Base-by-base conservation (phyloP, 2,113 vertebrate genomes). In the Heterochromis multidens region DNA sequence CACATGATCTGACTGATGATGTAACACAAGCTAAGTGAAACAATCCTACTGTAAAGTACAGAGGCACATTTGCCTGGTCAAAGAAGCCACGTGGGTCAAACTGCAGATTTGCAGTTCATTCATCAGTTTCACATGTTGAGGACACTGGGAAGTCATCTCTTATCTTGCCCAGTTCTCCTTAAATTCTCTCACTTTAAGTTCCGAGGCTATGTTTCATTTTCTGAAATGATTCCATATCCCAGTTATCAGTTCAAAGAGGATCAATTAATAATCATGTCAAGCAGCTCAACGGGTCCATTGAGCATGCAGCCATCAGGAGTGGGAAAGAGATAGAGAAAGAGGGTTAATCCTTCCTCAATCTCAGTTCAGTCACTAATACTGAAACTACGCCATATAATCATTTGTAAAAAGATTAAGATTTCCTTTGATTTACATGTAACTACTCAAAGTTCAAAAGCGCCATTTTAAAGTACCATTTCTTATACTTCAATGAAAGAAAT, bases 1-100 rank as follows among this genome's bases (percentile, higher is more conserved):
- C 90, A 86, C 85, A 40, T 89, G 88, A 81, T 56, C 72, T 72
- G 14, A 79, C 76, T 82, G 85, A 92, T 94, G 91, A 94, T 91
- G 90, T 91, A 94, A 94, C 82, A 78, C 76, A 10, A 35, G 74
- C 90, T 62, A 63, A 79, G 81, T 46, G n/a, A 90, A 91, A 82
- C 84, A 87, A 87, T 81, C 79, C 86, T 59, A 60, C 87, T 86
- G 85, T 93, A 80, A 86, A 88, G 86, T 25, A 70, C 59, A 85
- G 27, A 77, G 80, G 27, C 33, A 31, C 43, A 49, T 78, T 67
- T 29, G 59, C n/a, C 82, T 57, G 3, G 76, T 79, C 57, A 77
- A 76, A 35, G 40, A 21, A 76, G 58, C 60, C 82, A 80, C 72
- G 80, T 81, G 87, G 59, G 59, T 27, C 27, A 78, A 58, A 60